Base-by-base conservation (phyloP, 2,888 invertebrate genomes). In the Octodonta nipae region DNA sequence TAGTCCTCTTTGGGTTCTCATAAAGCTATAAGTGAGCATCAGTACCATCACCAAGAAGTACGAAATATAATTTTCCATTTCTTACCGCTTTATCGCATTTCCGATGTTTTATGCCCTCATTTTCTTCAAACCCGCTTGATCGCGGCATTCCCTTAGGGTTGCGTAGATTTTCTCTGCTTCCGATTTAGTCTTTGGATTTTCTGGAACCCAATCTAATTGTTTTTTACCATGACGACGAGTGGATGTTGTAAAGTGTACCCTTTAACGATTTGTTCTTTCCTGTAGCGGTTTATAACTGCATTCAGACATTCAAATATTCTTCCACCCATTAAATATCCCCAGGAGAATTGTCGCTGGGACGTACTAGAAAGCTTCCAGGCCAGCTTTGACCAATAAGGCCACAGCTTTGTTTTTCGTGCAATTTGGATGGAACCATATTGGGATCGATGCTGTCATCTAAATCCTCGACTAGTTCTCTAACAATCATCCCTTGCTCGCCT, bases 361-460 rank as follows among this genome's bases (percentile, higher is more conserved):
- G 75, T 39, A 95, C 92, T 44, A 95, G 70, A 53, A 78, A 91
- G 62, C 88, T 88, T 24, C 88, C 87, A 13, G 87, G 85, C 11
- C 91, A 78, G 79, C 82, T 71, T 91, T 89, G 24, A 89, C 89
- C 30, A 95, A 71, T 75, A 91, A 82, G 59, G 92, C 89, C 3
- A 92, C 92, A 28, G 93, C 93, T 61, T 92, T 92, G 51, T 88
- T 87, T 66, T 93, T 95, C 15, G 89, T 88, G 50, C 93, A 88
- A 58, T 87, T 87, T 0, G 88, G 86, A 67, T 95, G 93, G 66
- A 92, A 95, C 89, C 93, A 95, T 89, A 57, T 93, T 93, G 0
- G 92, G 92, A 66, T 95, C 93, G 44, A 92, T 88, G 30, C 84
- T 78, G 15, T 85, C 85, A 59, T 89, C 88, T 44, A 89, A 65